These are phyloP conservation scores for Podarcis cretensis DNA, from an alignment of 2,113 vertebrate species.

Conservation along the genomic window DNA sequence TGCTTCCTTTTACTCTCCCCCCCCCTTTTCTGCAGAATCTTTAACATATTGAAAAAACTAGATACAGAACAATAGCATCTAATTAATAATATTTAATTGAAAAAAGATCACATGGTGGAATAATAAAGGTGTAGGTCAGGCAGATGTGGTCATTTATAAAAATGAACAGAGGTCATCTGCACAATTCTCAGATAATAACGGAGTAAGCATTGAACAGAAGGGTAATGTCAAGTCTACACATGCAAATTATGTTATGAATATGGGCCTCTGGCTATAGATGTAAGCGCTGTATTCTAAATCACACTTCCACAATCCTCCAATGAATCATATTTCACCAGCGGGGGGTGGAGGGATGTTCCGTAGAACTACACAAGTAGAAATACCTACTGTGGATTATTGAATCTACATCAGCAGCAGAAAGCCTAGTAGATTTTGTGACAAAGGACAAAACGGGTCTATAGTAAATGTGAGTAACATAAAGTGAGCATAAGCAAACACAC, in stretches of 20 bases:
- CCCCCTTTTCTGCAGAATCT: background rate
- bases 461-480: background rate
- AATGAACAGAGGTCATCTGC: background rate
- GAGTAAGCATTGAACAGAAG: background rate
- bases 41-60: background rate
- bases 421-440: background rate
- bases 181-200: background rate
- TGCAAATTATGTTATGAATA: background rate
- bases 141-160: slow-evolving; percentile 9
- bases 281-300: background rate
- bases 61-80: background rate
- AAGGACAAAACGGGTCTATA: background rate
- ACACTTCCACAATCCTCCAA: background rate
- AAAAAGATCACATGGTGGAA: background rate
- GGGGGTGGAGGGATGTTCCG: background rate
- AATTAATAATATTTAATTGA: background rate
- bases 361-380: background rate
- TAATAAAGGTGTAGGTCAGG: background rate
- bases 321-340: background rate
- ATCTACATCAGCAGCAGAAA: background rate
- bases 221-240: background rate
- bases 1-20: background rate
- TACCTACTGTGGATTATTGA: background rate
- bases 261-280: background rate
- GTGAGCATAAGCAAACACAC: background rate